A percentile compares a stretch with the other conserved stretches of the same genome.
Evolutionary conservation across 1,140 invertebrate genomes (phyloP).

Genomic region (Polypedilum pembai): DNA sequence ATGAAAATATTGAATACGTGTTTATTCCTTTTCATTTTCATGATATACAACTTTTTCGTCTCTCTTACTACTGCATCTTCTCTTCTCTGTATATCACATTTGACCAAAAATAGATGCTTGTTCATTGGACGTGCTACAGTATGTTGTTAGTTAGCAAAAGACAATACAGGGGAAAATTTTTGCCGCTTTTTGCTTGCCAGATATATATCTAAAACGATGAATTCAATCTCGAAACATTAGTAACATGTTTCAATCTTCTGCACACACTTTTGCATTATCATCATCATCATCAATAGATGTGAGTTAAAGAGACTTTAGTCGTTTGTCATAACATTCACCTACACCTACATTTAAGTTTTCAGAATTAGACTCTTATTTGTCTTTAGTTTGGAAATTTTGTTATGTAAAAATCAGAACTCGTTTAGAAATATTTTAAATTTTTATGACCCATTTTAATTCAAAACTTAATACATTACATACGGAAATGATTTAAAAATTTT

Average conservation of each 20-base stretch:
- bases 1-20: constrained; percentile 24
- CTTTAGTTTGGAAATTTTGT: no score
- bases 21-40: constrained; percentile 21
- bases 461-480: no score
- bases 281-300: not conserved
- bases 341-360: no score
- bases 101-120: constrained; percentile 6
- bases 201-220: constrained; percentile 17
- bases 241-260: constrained; percentile 28
- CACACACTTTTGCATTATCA: not conserved
- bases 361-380: no score
- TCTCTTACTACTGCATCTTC: not conserved
- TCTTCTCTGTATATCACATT: not conserved
- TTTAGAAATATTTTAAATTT: no score
- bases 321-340: no score
- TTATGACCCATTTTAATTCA: no score
- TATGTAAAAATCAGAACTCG: no score
- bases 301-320: no score
- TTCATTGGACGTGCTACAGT: constrained; percentile 9
- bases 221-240: constrained; percentile 23
- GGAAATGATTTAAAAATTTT: no score
- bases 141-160: not conserved
- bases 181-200: no score
- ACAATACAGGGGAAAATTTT: not conserved
- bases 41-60: not conserved